Percentiles rank a stretch among this genome's conserved stretches.
phyloP scores from a whole-genome alignment of 1,140 invertebrate genomes.

The Apis dorsata region DNA sequence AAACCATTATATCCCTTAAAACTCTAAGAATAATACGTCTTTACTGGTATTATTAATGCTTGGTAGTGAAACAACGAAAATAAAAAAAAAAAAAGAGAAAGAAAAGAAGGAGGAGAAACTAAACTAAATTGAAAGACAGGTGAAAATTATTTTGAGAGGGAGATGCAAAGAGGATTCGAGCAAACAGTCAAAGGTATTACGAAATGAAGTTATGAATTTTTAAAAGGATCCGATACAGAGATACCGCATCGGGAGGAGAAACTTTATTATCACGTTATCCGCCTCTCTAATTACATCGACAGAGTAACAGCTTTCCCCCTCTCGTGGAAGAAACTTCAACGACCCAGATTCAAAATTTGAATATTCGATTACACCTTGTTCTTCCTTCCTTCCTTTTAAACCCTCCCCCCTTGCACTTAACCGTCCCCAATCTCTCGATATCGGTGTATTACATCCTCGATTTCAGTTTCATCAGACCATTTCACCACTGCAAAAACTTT shows the following conservation, averaged over 20 bases:
- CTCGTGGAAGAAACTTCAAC: neutral
- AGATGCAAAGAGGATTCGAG: too few species aligned
- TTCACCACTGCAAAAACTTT: neutral
- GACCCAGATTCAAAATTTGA: neutral
- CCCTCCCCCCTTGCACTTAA: neutral
- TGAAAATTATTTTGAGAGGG: too few species aligned
- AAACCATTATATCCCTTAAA: too few species aligned
- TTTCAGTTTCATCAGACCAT: neutral
- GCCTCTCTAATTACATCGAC: neutral
- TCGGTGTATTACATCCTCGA: neutral
- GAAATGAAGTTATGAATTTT: neutral
- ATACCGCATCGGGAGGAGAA: neutral
- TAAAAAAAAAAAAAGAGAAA: too few species aligned
- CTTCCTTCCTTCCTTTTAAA: neutral
- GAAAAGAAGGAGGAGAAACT: too few species aligned
- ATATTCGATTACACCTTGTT: neutral
- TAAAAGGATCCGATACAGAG: neutral
- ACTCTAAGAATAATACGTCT: too few species aligned
- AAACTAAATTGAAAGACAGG: too few species aligned
- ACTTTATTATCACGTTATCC: neutral
- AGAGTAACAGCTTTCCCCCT: neutral
- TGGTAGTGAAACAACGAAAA: too few species aligned
- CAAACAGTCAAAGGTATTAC: neutral
- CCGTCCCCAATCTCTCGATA: neutral
- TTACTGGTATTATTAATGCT: too few species aligned